These are phyloP conservation scores for Pampus argenteus DNA, from an alignment of 2,797 vertebrate species.

Conservation along the genomic window DNA sequence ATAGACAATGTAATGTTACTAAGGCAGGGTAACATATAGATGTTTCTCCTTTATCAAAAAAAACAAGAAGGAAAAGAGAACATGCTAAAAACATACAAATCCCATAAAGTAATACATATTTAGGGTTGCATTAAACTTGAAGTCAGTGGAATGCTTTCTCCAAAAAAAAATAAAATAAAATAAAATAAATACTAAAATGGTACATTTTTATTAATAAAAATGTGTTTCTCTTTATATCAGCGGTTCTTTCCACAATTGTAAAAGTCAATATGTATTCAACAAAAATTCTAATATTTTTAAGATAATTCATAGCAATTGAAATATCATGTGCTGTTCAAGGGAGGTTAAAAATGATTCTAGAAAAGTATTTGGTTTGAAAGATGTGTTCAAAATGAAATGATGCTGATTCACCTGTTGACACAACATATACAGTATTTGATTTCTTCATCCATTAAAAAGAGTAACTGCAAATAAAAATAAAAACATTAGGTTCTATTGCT, in stretches of 20 bases:
- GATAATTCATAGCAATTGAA: conserved; percentile 40
- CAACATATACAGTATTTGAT: conserved; percentile 21
- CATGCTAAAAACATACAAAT: conserved; percentile 12
- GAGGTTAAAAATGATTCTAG: conserved; percentile 26
- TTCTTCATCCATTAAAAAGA: conserved; percentile 20
- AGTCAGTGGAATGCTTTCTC: conserved; percentile 20
- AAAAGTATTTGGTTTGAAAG: conserved; percentile 51
- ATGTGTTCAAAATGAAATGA: conserved; percentile 37
- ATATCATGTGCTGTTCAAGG: conserved; percentile 25
- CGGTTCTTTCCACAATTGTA: neutral
- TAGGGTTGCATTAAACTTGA: neutral
- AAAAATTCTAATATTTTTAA: conserved; percentile 27
- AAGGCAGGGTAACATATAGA: conserved; percentile 14
- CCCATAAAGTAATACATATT: neutral
- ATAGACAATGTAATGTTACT: neutral
- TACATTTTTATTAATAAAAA: neutral
- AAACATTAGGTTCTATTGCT: conserved; percentile 61
- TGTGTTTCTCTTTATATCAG: conserved; percentile 1
- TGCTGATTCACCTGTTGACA: conserved; percentile 21
- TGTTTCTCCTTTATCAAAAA: conserved; percentile 2
- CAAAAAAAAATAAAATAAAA: neutral
- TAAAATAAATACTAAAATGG: neutral
- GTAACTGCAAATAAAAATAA: conserved; percentile 30
- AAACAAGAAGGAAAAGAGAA: neutral
- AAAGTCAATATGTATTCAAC: conserved; percentile 35